phyloP scores from a whole-genome alignment of 2,113 vertebrate genomes.

The Acrocephalus kingi region DNA sequence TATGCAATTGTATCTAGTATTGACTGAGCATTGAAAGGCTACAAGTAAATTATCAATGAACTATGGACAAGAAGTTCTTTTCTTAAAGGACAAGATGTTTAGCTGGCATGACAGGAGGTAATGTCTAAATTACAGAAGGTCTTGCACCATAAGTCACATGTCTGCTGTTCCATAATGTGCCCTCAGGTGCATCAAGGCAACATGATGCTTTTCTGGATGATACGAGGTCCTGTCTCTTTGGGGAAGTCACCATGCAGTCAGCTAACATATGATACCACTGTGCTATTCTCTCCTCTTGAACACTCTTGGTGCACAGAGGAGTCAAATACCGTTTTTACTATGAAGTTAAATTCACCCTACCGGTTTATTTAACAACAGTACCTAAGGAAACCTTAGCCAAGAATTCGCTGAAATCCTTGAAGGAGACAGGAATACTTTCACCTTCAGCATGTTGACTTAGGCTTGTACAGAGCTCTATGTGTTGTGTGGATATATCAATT shows the following conservation, averaged over 20 bases:
- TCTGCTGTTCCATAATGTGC: neutral
- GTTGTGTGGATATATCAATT: neutral
- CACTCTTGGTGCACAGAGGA: neutral
- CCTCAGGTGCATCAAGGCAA: neutral
- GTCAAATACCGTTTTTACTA: neutral
- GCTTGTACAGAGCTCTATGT: neutral
- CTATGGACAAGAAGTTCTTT: neutral
- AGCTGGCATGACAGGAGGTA: neutral
- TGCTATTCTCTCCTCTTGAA: neutral
- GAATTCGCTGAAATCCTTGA: neutral
- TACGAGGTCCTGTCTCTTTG: neutral
- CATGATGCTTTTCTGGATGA: neutral
- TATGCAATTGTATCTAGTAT: neutral
- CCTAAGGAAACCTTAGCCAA: neutral
- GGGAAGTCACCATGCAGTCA: neutral
- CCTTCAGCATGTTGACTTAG: neutral
- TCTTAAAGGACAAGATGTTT: neutral
- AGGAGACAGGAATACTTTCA: neutral
- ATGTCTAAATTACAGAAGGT: neutral
- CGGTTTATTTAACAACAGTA: neutral
- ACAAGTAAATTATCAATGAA: neutral
- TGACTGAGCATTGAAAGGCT: neutral
- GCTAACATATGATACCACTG: neutral
- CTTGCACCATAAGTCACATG: slow-evolving; percentile 11
- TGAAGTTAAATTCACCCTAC: neutral